Percentiles rank a stretch among this genome's conserved stretches.
Conservation (phyloP, 2,113 vertebrate species). For the Ceyx margarethae region DNA sequence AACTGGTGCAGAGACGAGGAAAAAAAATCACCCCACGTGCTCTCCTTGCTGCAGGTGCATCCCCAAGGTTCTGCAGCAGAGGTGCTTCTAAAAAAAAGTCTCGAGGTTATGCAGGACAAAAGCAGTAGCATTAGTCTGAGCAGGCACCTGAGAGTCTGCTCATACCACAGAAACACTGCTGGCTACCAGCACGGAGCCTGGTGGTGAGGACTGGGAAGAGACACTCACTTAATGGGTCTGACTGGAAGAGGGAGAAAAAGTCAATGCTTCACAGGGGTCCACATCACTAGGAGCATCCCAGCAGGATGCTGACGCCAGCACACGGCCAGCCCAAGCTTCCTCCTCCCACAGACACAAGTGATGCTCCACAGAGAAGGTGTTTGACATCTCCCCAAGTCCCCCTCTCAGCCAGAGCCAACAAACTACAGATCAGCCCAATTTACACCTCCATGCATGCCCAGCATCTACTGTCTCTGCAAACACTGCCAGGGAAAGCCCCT, state of each 20-base stretch:
- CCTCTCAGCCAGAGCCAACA: background rate
- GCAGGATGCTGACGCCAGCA: background rate
- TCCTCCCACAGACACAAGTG: background rate
- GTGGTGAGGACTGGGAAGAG: background rate
- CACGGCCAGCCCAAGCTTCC: background rate
- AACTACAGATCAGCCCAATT: background rate
- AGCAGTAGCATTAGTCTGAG: background rate
- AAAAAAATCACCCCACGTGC: fast-evolving
- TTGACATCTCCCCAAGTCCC: background rate
- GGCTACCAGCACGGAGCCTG: background rate
- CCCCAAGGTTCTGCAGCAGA: background rate
- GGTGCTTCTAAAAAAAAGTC: background rate
- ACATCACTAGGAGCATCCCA: background rate
- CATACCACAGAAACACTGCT: fast-evolving
- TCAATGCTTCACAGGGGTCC: background rate
- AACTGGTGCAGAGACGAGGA: background rate
- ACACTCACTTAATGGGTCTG: background rate
- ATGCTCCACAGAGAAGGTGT: fast-evolving
- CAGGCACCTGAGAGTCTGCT: background rate
- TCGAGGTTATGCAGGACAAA: background rate
- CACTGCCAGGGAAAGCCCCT: background rate
- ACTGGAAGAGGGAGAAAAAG: background rate
- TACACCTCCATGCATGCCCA: background rate
- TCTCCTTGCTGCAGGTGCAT: background rate
- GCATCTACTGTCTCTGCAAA: background rate